These are phyloP conservation scores for Poecilia latipinna DNA, from an alignment of 2,113 vertebrate species.

Conservation along the genomic window DNA sequence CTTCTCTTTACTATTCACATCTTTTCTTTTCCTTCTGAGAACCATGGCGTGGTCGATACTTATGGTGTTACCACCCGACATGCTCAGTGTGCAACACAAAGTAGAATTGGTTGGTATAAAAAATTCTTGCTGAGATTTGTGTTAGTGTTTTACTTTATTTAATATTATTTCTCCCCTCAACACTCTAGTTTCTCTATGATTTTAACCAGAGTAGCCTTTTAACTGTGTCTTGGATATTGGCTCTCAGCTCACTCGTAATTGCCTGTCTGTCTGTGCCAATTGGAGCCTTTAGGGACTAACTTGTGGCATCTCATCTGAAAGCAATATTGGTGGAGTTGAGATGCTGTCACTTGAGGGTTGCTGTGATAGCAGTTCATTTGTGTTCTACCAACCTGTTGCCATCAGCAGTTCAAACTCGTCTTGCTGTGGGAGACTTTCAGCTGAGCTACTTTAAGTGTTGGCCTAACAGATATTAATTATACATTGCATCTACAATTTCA, in stretches of 20 bases:
- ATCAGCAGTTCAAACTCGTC: conserved; percentile 6
- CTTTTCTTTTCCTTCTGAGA: not conserved
- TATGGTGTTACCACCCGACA: not conserved
- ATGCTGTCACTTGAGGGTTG: conserved; percentile 21
- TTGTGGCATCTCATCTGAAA: conserved; percentile 37
- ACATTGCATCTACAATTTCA: conserved; percentile 9
- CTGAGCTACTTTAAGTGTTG: conserved; percentile 1
- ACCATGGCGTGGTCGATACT: not conserved
- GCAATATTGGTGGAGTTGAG: conserved; percentile 28
- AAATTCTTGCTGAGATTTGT: not conserved
- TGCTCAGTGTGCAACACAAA: not conserved
- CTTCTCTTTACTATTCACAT: not conserved
- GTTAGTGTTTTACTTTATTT: conserved; percentile 20
- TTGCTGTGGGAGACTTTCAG: not conserved
- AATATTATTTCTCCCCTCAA: conserved; percentile 21
- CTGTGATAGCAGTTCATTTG: conserved; percentile 19
- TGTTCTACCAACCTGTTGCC: conserved; percentile 9
- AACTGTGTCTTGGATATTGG: not conserved
- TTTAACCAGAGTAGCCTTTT: conserved; percentile 9
- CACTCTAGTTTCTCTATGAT: conserved; percentile 7
- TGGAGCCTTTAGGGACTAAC: conserved; percentile 11
- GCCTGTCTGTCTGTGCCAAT: conserved; percentile 8
- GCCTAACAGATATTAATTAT: not conserved
- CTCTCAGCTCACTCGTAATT: conserved; percentile 16
- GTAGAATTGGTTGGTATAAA: not conserved